phyloP scores from a whole-genome alignment of 2,113 vertebrate genomes.

The Brienomyrus brachyistius region DNA sequence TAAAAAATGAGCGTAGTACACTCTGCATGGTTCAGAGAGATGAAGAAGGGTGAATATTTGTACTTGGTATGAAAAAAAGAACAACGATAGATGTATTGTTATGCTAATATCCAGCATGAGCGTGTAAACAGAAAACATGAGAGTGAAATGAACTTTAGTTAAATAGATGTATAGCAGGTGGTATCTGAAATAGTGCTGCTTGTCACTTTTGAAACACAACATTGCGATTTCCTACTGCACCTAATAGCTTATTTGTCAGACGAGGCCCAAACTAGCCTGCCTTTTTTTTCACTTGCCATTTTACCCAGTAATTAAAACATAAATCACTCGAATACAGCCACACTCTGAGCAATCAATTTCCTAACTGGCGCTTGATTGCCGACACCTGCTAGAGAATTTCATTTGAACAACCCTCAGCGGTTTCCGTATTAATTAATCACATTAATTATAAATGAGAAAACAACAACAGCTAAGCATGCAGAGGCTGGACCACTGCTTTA shows the following conservation, averaged over 20 bases:
- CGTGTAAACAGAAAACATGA: neutral
- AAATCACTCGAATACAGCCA: neutral
- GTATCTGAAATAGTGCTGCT: neutral
- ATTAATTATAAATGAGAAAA: constrained; percentile 6
- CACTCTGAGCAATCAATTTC: neutral
- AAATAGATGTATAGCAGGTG: neutral
- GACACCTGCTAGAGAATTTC: constrained; percentile 2
- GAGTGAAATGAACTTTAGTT: neutral
- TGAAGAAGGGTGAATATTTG: neutral
- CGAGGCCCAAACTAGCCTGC: neutral
- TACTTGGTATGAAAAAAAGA: neutral
- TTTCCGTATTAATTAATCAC: constrained; percentile 13
- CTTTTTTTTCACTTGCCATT: constrained; percentile 5
- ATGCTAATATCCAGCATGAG: neutral
- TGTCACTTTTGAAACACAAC: neutral
- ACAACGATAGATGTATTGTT: neutral
- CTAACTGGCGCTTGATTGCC: neutral
- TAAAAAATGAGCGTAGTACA: neutral
- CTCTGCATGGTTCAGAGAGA: neutral
- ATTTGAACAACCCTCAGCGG: neutral
- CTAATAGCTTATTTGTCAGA: neutral
- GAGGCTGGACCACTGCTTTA: neutral
- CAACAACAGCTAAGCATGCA: constrained; percentile 12
- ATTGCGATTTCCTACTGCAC: neutral
- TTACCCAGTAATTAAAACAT: constrained; percentile 17